Conservation (phyloP, 2,888 invertebrate species). For the Clanis bilineata region DNA sequence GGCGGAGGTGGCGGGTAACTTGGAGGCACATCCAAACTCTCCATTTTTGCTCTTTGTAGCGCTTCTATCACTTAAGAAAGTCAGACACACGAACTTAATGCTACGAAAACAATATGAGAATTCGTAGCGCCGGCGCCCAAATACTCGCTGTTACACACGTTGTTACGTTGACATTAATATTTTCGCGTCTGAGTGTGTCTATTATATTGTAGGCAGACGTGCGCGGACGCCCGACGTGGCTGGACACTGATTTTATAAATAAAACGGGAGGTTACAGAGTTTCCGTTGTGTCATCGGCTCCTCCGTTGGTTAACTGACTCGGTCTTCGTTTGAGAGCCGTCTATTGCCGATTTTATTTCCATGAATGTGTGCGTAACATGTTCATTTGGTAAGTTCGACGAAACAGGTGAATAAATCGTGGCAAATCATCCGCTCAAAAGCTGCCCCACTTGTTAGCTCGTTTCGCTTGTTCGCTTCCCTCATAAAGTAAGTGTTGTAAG, state of each 20-base stretch:
- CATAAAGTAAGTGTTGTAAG: not conserved
- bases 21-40: conserved; percentile 55
- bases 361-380: conserved; percentile 36
- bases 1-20: conserved; percentile 66
- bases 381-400: conserved; percentile 22
- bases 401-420: conserved; percentile 6
- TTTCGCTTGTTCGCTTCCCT: not conserved
- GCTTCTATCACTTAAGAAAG: conserved; percentile 27
- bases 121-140: conserved; percentile 56
- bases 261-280: conserved; percentile 55
- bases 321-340: conserved; percentile 5
- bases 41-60: conserved; percentile 46
- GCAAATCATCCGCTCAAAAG: not conserved
- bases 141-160: conserved; percentile 29
- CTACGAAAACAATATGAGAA: conserved; percentile 21
- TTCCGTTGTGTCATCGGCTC: conserved; percentile 64
- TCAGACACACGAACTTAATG: conserved; percentile 16
- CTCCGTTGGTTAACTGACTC: conserved; percentile 31
- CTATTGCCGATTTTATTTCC: conserved; percentile 34
- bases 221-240: conserved; percentile 54
- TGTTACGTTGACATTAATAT: conserved; percentile 45
- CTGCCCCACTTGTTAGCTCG: not conserved
- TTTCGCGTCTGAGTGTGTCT: conserved; percentile 37
- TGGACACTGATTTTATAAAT: conserved; percentile 78
- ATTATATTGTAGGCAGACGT: conserved; percentile 48